A percentile compares a stretch with the other conserved stretches of the same genome.
Evolutionary conservation across 2,113 vertebrate genomes (phyloP).

Genomic region (Amphiprion percula): DNA sequence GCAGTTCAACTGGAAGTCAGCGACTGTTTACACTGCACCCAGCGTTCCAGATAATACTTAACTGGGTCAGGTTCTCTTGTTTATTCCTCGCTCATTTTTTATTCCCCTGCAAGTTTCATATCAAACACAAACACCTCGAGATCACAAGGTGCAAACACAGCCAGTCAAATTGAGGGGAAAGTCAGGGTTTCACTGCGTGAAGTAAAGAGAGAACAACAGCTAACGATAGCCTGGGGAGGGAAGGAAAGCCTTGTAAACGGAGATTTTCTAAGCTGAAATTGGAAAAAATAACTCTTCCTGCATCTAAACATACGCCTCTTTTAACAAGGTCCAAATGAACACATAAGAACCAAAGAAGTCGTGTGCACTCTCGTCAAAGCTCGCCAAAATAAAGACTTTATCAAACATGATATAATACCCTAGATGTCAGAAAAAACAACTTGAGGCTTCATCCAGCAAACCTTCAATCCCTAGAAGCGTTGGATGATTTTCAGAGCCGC

Average conservation of each 20-base stretch:
- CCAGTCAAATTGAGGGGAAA: background rate
- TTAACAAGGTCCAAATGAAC: no score
- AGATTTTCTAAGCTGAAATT: no score
- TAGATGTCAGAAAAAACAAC: no score
- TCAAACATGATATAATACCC: no score
- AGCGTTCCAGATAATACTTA: constrained; percentile 31
- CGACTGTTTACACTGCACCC: constrained; percentile 21
- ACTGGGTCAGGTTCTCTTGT: constrained; percentile 32
- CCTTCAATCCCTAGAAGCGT: no score
- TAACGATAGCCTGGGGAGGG: background rate
- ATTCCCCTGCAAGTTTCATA: constrained; percentile 1
- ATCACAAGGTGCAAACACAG: background rate
- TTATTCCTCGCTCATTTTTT: background rate
- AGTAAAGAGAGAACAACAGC: constrained; percentile 4
- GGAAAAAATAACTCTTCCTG: no score
- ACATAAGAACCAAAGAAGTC: no score
- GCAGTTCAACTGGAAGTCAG: constrained; percentile 49
- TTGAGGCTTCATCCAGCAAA: no score
- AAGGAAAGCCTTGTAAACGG: background rate
- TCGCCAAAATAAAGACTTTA: no score
- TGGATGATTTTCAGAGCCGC: no score
- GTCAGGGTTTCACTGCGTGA: background rate
- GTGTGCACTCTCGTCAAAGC: no score
- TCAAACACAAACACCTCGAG: constrained; percentile 5
- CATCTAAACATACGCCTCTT: no score